These are phyloP conservation scores for Sylvilagus bachmani DNA, from an alignment of 2,113 vertebrate species.

Conservation along the genomic window DNA sequence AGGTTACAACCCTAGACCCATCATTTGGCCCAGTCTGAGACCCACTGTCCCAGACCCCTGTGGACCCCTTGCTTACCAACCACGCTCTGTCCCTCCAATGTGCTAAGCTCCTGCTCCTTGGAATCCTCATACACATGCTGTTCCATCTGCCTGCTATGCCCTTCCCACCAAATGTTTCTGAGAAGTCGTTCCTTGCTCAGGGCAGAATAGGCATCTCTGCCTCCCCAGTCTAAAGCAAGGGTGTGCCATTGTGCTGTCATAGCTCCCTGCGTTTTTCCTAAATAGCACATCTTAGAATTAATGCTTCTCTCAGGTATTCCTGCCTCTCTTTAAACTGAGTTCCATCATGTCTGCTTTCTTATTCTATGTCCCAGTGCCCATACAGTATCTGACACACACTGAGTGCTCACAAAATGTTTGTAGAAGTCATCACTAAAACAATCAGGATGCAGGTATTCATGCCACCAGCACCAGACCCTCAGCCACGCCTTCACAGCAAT, in stretches of 20 bases:
- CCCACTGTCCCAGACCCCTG: neutral
- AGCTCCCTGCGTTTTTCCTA: neutral
- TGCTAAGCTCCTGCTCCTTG: neutral
- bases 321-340: neutral
- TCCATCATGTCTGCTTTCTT: neutral
- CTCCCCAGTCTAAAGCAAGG: neutral
- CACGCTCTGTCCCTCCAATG: neutral
- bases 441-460: neutral
- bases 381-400: neutral
- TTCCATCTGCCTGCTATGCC: neutral
- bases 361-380: neutral
- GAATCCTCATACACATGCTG: neutral
- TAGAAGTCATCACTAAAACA: neutral
- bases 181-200: neutral
- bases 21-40: neutral
- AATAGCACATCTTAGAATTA: neutral
- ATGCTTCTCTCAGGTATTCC: neutral
- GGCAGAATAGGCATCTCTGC: neutral
- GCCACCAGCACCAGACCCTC: neutral
- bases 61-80: neutral
- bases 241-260: neutral
- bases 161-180: neutral
- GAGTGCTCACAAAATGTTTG: neutral
- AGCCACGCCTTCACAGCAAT: neutral
- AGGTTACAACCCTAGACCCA: neutral